Conservation (phyloP, 2,888 invertebrate genomes). For the Platycheirus albimanus region DNA sequence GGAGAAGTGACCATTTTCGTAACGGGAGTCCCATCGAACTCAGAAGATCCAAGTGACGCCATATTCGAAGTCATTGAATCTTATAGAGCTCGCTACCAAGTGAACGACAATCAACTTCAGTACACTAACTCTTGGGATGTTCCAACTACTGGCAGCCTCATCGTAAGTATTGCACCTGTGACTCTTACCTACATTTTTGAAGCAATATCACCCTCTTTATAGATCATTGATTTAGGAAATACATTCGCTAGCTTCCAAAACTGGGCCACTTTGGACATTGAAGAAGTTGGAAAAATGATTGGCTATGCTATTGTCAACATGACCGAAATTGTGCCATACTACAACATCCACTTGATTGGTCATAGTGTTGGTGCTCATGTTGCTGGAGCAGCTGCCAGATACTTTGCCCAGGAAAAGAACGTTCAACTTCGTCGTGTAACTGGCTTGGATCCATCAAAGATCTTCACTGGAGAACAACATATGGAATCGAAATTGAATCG, state of each 20-base stretch:
- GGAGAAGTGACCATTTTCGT: conserved; percentile 80
- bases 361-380: conserved; percentile 80
- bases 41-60: conserved; percentile 77
- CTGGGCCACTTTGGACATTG: conserved; percentile 76
- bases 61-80: conserved; percentile 77
- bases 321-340: conserved; percentile 74
- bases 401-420: conserved; percentile 78
- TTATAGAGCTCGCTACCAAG: conserved; percentile 79
- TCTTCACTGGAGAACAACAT: conserved; percentile 76
- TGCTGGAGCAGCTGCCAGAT: conserved; percentile 80
- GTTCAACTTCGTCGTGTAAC: conserved; percentile 80
- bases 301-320: conserved; percentile 78
- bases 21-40: conserved; percentile 78
- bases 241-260: conserved; percentile 76
- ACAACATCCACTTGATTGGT: conserved; percentile 80
- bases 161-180: conserved; percentile 75
- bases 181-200: no score
- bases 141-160: conserved; percentile 76
- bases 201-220: conserved; percentile 20
- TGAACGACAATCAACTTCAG: conserved; percentile 76
- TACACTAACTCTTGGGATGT: conserved; percentile 76
- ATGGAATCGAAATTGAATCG: conserved; percentile 78
- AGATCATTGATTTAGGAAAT: conserved; percentile 79
- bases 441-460: conserved; percentile 79
- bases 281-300: conserved; percentile 77